Evolutionary conservation across 2,797 vertebrate genomes (phyloP), one percentile per base, ranked within the genome.

Genomic region (Rhinophrynus dorsalis): DNA sequence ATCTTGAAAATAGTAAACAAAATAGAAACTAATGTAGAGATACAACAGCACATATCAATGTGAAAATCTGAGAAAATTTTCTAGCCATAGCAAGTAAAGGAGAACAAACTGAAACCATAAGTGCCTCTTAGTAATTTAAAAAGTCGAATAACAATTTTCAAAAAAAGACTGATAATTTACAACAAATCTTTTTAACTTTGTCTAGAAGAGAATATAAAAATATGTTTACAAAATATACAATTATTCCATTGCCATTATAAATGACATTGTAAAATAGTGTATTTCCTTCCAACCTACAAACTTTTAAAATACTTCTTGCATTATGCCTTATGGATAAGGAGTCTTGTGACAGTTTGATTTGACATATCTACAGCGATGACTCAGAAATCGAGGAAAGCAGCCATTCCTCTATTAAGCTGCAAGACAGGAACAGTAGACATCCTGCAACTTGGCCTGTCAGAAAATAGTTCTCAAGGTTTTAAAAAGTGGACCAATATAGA

Each of bases 341-440:
- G 33, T 59, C 18, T 40, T 60, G 27, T 68, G 66, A 68, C 66
- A 52, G 56, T 68, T 51, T 59, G 33, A 32, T 60, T 51, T 68
- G 66, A 68, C 66, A 68, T 40, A 68, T 68, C 38, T 60, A 33
- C 26, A 40, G 44, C 59, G 55, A 60, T 68, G 66, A 68, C 33
- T 68, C 56, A 59, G 45, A 51, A 58, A 54, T 67, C 27, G 42
- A 47, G 23, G 29, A 21, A 57, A 51, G 56, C 35, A 60, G 27
- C 66, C 58, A 68, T 68, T 60, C 33, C 20, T n/a, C n/a, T 60
- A 60, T 60, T 68, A 68, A 42, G 20, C 50, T 45, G 4, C 30
- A 50, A 32, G 51, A 55, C 42, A 26, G 54, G 35, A 67, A 44
- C 42, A 23, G 35, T 29, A 68, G 66, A 68, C 66, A 60, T 51